Conservation (phyloP, 1,140 invertebrate genomes). For the Diorhabda elongata region DNA sequence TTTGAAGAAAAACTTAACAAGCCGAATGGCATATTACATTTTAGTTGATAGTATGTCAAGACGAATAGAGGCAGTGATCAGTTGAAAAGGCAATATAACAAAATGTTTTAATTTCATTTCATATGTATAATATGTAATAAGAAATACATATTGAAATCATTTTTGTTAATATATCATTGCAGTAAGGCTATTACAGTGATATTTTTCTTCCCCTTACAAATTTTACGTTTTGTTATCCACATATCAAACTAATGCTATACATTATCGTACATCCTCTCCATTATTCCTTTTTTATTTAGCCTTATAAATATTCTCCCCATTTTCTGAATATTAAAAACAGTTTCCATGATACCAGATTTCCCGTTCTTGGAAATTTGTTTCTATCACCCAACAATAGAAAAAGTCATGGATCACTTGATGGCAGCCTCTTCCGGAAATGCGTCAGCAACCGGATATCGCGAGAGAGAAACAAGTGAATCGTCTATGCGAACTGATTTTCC, state of each 20-base stretch:
- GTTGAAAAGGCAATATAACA: no score
- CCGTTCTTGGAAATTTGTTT: conserved; percentile 20
- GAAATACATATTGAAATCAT: no score
- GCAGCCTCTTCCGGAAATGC: conserved; percentile 20
- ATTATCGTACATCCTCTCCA: background rate
- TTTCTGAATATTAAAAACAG: conserved; percentile 13
- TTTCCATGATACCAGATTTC: conserved; percentile 7
- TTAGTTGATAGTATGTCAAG: no score
- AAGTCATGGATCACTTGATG: conserved; percentile 23
- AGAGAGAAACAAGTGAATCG: conserved; percentile 22
- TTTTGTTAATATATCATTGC: no score
- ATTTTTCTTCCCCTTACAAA: no score
- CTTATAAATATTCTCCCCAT: conserved; percentile 3
- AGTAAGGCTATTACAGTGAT: no score
- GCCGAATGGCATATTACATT: no score
- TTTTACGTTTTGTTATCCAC: no score
- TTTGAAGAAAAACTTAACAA: no score
- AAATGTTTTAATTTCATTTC: no score
- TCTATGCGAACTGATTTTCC: background rate
- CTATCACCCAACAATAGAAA: conserved; percentile 19
- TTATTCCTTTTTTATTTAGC: background rate
- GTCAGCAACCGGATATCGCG: conserved; percentile 19
- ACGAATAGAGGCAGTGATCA: no score
- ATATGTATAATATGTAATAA: no score
- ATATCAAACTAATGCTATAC: background rate